Conservation (phyloP, 2,888 invertebrate species). For the Ischnus inquisitorius region DNA sequence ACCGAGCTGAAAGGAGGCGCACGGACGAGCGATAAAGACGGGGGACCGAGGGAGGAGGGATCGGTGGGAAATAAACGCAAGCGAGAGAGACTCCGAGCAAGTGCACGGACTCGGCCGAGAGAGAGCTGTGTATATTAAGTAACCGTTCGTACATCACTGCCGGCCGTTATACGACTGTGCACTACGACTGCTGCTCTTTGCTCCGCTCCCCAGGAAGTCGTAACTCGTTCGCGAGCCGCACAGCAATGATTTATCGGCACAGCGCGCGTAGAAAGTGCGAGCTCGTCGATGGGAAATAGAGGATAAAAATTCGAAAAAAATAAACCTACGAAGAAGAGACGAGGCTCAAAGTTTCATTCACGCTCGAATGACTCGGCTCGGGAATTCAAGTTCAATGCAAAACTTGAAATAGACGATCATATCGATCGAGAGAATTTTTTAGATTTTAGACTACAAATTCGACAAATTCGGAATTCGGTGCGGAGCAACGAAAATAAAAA, state of each 20-base stretch:
- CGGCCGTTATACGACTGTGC: neutral
- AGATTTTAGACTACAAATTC: too few relatives aligned
- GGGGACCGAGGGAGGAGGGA: neutral
- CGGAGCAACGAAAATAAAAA: slow-evolving; percentile 4
- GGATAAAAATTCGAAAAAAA: slow-evolving; percentile 14
- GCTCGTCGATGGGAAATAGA: slow-evolving; percentile 32
- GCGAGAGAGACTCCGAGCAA: slow-evolving; percentile 15
- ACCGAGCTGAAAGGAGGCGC: slow-evolving; percentile 53
- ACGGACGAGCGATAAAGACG: slow-evolving; percentile 35
- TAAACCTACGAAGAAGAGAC: slow-evolving; percentile 11
- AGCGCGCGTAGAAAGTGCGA: slow-evolving; percentile 47
- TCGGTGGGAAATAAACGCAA: slow-evolving; percentile 27
- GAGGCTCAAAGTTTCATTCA: neutral
- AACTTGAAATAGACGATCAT: neutral
- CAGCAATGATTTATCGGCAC: slow-evolving; percentile 70
- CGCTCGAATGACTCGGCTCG: neutral
- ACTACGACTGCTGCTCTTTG: slow-evolving; percentile 22
- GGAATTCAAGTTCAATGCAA: neutral
- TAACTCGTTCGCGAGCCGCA: slow-evolving; percentile 63
- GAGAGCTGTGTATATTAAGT: slow-evolving; percentile 41
- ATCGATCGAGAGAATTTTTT: too few relatives aligned
- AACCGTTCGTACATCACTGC: slow-evolving; percentile 39
- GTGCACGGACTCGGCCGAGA: neutral
- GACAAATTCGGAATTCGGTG: neutral
- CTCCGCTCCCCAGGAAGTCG: slow-evolving; percentile 68